Base-by-base conservation (phyloP, 2,888 invertebrate genomes). In the Orthosia gracilis region DNA sequence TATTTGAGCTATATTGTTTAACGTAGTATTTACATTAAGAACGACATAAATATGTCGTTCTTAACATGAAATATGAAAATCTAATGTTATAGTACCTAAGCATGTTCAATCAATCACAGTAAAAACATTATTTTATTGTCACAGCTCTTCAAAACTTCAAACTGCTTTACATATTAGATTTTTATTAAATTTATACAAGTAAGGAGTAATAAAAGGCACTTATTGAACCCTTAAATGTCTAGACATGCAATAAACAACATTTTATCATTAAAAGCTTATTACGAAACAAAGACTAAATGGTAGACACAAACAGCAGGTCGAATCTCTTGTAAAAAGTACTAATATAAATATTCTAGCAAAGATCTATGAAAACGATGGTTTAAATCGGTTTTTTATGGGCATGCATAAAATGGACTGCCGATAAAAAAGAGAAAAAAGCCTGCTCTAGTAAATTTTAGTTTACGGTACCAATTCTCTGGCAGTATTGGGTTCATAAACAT, bases 381-480 rank as follows among this genome's bases (percentile, higher is more conserved):
- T 80, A 82, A 89, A 90, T 89, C 89, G 90, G 82, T 83, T 88
- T 90, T 90, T 90, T 91, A 92, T 89, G 85, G 85, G 82, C 88
- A 87, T 86, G 85, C 88, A 89, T 90, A 90, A 90, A 91, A 90
- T 89, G 86, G 85, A 89, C 88, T 85, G 80, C 85, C 86, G 86
- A 91, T 90, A 90, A 90, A 93, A 94, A 92, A 91, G 88, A 90
- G 50, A 88, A 83, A 90, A n/a, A 91, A 92, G 84, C 88, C 89
- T 87, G 89, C 89, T 90, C 90, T 90, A 92, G 91, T 93, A 92
- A 92, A 94, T 92, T 93, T 92, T 92, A 92, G 91, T 94, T 94
- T 93, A 93, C 91, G 85, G 91, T 87, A 86, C 88, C 88, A 89
- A 91, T 87, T 88, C 87, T 89, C 90, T 84, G 85, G 88, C 88